Evolutionary conservation across 2,797 vertebrate genomes (phyloP).

Genomic region (Chromis chromis): DNA sequence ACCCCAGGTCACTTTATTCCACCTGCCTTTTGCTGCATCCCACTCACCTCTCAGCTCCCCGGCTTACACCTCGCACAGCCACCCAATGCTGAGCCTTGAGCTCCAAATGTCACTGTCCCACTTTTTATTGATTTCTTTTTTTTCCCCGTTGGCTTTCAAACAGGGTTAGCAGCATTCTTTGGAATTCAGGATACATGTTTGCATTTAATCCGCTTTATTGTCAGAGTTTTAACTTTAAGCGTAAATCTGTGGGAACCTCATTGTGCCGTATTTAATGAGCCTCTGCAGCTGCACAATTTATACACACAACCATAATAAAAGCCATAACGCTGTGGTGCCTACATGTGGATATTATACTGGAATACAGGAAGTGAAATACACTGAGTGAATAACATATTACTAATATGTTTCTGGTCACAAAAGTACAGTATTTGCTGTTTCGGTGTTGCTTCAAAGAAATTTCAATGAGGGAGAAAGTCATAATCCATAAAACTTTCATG

Average conservation of each 20-base stretch:
- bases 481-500: neutral
- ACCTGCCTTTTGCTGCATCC: slow-evolving; percentile 66
- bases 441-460: no score
- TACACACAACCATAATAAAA: neutral
- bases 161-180: slow-evolving; percentile 8
- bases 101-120: slow-evolving; percentile 56
- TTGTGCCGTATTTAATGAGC: neutral
- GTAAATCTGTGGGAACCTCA: neutral
- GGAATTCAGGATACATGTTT: slow-evolving; percentile 6
- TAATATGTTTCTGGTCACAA: neutral
- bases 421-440: no score
- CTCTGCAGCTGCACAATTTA: neutral
- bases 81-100: slow-evolving; percentile 40
- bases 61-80: slow-evolving; percentile 31
- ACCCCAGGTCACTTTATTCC: slow-evolving; percentile 75
- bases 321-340: neutral
- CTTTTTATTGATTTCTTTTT: slow-evolving; percentile 40
- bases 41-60: slow-evolving; percentile 58
- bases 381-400: neutral
- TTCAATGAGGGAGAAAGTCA: neutral
- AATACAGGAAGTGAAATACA: neutral
- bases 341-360: neutral
- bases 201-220: neutral
- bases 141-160: slow-evolving; percentile 29
- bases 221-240: slow-evolving; percentile 1